Base-by-base conservation (phyloP, 2,797 vertebrate genomes). In the Pelodytes ibericus region DNA sequence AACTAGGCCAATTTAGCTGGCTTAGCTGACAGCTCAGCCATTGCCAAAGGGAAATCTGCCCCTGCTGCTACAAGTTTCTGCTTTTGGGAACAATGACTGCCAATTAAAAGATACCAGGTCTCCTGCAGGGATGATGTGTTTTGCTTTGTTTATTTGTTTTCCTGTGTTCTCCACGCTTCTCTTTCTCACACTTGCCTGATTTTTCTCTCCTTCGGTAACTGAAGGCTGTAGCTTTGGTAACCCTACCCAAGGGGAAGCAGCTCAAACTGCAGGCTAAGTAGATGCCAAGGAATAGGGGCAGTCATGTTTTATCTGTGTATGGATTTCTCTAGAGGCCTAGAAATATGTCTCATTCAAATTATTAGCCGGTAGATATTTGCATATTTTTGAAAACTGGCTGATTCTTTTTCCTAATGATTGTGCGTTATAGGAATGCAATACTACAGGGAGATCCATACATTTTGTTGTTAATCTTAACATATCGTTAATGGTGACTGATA, bases 351-450 rank as follows among this genome's bases (percentile, higher is more conserved):
- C 11, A n/a, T 36, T 36, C 1, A 36, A 36, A 36, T 57, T 58
- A 30, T 51, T 56, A 29, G 58, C 47, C 58, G 41, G 66, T 70
- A 77, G 67, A 57, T 27, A 22, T 57, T 76, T 70, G 31, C 20
- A 56, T 64, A 30, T 71, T 31, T 76, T 70, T 57, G 6, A 33
- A 65, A 64, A 58, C 60, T 44, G 51, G 33, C 71, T 59, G 67
- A 71, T 63, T 92, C 90, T 91, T 84, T 84, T 82, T 80, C 86
- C 47, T 82, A n/a, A 85, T 90, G 85, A 81, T 67, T n/a, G 53
- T 60, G 51, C 11, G 18, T 2, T 22, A 4, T 56, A 27, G 26
- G 16, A 24, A 57, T 67, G 9, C 16, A 74, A 20, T 36, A 67
- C 59, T 73, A 13, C 9, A 27, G 6, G 25, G 47, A 18, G 47